Percentiles rank a stretch among this genome's conserved stretches.
Evolutionary conservation across 2,113 vertebrate genomes (phyloP).

Genomic region (Austrofundulus limnaeus): DNA sequence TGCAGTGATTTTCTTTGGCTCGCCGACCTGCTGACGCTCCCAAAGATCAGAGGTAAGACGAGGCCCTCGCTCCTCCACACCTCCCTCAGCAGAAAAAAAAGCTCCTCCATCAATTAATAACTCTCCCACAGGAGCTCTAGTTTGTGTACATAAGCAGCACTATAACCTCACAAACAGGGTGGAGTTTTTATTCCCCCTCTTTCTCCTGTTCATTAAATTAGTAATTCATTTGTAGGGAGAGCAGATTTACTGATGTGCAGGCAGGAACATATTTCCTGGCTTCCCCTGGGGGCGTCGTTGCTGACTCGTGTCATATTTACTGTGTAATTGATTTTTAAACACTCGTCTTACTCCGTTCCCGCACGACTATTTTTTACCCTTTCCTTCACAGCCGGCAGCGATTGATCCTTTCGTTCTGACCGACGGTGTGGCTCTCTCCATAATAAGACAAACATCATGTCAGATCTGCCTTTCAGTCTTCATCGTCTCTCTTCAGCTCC

Average conservation of each 20-base stretch:
- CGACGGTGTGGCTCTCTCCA: conserved; percentile 31
- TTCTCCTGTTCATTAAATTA: conserved; percentile 65
- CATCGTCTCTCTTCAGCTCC: conserved; percentile 14
- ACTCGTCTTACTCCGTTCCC: conserved; percentile 62
- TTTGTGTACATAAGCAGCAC: conserved; percentile 59
- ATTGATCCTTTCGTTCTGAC: conserved; percentile 57
- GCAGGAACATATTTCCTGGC: conserved; percentile 71
- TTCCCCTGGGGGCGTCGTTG: conserved; percentile 69
- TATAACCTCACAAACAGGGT: conserved; percentile 10
- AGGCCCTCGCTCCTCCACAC: conserved; percentile 17
- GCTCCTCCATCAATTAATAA: conserved; percentile 64
- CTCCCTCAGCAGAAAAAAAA: conserved; percentile 27
- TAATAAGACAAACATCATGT: conserved; percentile 50
- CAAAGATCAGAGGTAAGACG: conserved; percentile 60
- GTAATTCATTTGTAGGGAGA: conserved; percentile 74
- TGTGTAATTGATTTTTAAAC: conserved; percentile 83
- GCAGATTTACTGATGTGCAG: conserved; percentile 69
- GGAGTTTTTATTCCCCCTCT: not conserved
- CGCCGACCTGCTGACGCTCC: conserved; percentile 56
- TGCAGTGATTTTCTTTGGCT: conserved; percentile 52
- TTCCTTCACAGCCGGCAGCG: conserved; percentile 43
- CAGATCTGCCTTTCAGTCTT: conserved; percentile 22
- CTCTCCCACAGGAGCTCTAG: conserved; percentile 47
- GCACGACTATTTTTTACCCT: conserved; percentile 38
- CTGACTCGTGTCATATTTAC: conserved; percentile 81